Conservation (phyloP, 2,888 invertebrate genomes). For the Standfussiana lucernea region DNA sequence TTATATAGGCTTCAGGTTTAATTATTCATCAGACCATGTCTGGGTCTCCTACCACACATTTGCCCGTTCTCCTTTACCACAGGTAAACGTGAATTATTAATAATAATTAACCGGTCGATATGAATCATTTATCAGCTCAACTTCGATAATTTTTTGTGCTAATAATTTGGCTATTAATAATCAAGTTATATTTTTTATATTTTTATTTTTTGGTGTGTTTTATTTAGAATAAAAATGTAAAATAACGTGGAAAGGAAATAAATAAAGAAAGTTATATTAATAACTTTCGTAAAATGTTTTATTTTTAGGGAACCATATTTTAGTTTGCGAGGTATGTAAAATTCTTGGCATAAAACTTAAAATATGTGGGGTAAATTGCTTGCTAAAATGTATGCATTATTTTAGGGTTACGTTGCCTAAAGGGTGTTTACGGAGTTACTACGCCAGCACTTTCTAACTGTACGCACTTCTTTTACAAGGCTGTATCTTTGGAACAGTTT, state of each 20-base stretch:
- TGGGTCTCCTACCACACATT: not conserved
- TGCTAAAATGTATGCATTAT: not conserved
- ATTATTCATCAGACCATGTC: not conserved
- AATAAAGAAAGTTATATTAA: too few species aligned
- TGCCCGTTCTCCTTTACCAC: not conserved
- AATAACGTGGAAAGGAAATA: too few species aligned
- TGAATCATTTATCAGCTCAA: conserved; percentile 5
- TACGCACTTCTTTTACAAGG: not conserved
- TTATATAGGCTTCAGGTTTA: not conserved
- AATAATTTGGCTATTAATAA: conserved; percentile 2
- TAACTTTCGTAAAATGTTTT: not conserved
- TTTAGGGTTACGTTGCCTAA: not conserved
- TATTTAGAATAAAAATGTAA: too few species aligned
- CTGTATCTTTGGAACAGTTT: not conserved
- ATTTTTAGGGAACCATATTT: not conserved
- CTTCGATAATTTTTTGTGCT: not conserved
- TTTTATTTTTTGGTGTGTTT: too few species aligned
- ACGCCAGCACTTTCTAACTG: not conserved
- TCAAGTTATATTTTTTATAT: too few species aligned
- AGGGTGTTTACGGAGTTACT: not conserved
- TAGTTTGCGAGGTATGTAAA: not conserved
- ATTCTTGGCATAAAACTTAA: not conserved
- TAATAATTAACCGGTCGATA: not conserved
- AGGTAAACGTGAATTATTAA: conserved; percentile 5
- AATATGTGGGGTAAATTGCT: not conserved